These are phyloP conservation scores for Mionectes olivaceus DNA, from an alignment of 2,797 vertebrate genomes.

Conservation along the genomic window DNA sequence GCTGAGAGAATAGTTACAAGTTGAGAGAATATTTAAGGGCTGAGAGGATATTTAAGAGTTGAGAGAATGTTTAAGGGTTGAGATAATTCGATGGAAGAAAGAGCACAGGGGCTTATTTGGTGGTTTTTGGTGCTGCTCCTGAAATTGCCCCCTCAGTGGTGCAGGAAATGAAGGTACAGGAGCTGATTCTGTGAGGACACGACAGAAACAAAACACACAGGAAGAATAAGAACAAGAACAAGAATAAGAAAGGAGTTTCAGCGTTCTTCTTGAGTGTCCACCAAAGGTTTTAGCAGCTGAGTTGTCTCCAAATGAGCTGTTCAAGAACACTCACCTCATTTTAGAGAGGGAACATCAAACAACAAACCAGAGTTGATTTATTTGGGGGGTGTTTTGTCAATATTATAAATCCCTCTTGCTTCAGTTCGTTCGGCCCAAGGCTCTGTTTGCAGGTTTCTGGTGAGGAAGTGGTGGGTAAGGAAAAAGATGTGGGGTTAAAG, in stretches of 20 bases:
- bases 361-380: background rate
- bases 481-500: fast-evolving
- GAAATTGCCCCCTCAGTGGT: background rate
- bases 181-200: background rate
- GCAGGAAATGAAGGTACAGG: background rate
- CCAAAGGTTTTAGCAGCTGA: background rate
- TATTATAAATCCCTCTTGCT: background rate
- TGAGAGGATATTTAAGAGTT: too few species aligned
- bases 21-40: too few species aligned
- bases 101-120: background rate
- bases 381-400: background rate
- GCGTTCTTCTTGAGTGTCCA: background rate
- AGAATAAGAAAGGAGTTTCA: background rate
- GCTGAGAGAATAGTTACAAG: too few species aligned
- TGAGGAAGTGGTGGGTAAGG: background rate
- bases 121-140: background rate
- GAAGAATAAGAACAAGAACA: background rate
- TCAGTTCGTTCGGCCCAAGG: background rate
- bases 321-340: background rate
- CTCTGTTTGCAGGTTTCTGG: background rate
- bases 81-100: fast-evolving
- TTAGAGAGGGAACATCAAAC: background rate
- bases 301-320: background rate
- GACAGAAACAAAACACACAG: background rate
- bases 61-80: too few species aligned